Evolutionary conservation across 2,888 invertebrate genomes (phyloP).

Genomic region (Embidobia sp.): DNA sequence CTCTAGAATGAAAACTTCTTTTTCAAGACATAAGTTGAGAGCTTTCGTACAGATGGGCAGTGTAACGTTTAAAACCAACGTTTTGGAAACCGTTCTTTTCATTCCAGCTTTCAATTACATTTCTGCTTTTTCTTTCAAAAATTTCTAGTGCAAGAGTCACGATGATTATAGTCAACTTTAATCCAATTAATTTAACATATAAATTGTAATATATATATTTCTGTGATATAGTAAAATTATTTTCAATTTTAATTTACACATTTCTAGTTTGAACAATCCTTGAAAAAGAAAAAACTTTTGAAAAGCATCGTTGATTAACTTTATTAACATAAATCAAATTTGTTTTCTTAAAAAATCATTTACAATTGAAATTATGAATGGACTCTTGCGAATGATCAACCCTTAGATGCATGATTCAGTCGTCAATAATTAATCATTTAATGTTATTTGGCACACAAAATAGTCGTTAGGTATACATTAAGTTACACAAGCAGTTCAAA

Average conservation of each 20-base stretch:
- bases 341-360: neutral
- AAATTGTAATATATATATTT: too few species aligned
- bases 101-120: neutral
- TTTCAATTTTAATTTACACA: too few species aligned
- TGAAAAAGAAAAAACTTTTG: neutral
- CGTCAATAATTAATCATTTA: neutral
- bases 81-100: slow-evolving; percentile 16
- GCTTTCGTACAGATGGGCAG: slow-evolving; percentile 54
- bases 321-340: neutral
- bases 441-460: slow-evolving; percentile 2
- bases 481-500: neutral
- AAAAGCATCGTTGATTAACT: neutral
- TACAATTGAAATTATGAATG: neutral
- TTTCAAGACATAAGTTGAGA: slow-evolving; percentile 42
- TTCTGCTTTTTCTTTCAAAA: neutral
- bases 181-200: too few species aligned
- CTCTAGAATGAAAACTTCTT: slow-evolving; percentile 30
- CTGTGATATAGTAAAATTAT: too few species aligned
- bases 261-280: too few species aligned
- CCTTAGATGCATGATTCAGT: slow-evolving; percentile 33
- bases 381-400: slow-evolving; percentile 25
- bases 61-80: slow-evolving; percentile 37
- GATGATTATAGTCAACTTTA: too few species aligned
- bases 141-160: too few species aligned
- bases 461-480: neutral